phyloP scores from a whole-genome alignment of 2,888 invertebrate species.

The Adineta ricciae region DNA sequence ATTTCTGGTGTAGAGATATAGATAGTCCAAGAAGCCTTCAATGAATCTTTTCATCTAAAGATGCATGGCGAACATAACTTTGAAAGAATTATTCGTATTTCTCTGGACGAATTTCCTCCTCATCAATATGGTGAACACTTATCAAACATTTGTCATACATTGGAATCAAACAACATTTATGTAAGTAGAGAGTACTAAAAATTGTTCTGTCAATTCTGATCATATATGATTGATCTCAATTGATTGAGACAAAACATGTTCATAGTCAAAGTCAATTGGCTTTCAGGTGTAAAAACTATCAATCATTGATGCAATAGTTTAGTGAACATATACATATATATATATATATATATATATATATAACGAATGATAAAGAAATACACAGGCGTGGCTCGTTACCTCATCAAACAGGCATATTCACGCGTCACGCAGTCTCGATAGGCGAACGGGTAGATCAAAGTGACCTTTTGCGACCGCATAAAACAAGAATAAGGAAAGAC shows the following conservation, averaged over 20 bases:
- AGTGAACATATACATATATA: no score
- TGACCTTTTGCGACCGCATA: neutral
- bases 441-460: neutral
- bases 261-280: neutral
- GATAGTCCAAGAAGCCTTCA: neutral
- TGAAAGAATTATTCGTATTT: neutral
- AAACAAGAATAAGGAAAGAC: no score
- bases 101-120: neutral
- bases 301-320: neutral
- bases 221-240: neutral
- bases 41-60: neutral
- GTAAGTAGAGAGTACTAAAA: neutral
- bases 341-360: no score
- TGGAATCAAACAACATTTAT: neutral
- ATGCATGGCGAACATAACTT: neutral
- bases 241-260: neutral
- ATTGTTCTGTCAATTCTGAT: neutral
- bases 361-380: neutral
- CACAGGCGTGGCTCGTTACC: neutral
- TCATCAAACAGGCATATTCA: neutral
- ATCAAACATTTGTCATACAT: neutral
- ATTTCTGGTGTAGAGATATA: no score
- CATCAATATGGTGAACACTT: neutral
- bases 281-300: neutral
- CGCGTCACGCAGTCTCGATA: neutral